Conservation (phyloP, 2,888 invertebrate genomes). For the Taphrorychus bicolor region DNA sequence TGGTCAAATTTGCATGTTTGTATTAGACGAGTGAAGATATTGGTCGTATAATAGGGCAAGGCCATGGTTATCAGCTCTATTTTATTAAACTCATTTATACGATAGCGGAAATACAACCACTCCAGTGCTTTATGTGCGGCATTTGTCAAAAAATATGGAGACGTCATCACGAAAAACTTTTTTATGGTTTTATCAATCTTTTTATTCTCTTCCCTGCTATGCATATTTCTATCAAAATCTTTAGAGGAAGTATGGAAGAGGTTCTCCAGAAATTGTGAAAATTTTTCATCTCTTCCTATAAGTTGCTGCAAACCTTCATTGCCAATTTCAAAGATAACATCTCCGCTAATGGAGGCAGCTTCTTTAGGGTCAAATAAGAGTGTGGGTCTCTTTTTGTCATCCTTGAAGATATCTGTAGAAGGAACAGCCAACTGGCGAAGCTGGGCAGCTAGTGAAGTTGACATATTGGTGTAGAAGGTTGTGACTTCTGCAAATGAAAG, state of each 20-base stretch:
- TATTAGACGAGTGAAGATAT: conserved; percentile 82
- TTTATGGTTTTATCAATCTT: conserved; percentile 77
- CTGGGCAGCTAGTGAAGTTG: conserved; percentile 82
- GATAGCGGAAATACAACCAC: conserved; percentile 91
- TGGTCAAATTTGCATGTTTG: conserved; percentile 75
- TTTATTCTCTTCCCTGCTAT: conserved; percentile 76
- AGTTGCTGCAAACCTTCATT: conserved; percentile 85
- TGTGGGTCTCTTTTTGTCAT: conserved; percentile 76
- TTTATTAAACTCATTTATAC: conserved; percentile 87
- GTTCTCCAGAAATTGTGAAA: conserved; percentile 75
- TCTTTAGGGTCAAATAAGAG: conserved; percentile 90
- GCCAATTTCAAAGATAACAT: conserved; percentile 88
- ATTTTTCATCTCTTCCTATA: conserved; percentile 73
- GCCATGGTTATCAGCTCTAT: conserved; percentile 81
- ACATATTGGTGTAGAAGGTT: no score
- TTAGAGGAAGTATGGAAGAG: conserved; percentile 81
- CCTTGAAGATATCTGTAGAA: conserved; percentile 73
- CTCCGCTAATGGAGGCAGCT: conserved; percentile 84
- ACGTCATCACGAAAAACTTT: conserved; percentile 79
- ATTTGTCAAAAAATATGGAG: conserved; percentile 88
- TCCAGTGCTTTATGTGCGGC: conserved; percentile 91
- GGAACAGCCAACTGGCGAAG: conserved; percentile 77
- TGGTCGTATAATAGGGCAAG: conserved; percentile 92
- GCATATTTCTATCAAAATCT: conserved; percentile 81
- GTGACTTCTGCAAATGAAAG: no score